Evolutionary conservation across 2,888 invertebrate species (phyloP).

Genomic region (Hololepta plana): DNA sequence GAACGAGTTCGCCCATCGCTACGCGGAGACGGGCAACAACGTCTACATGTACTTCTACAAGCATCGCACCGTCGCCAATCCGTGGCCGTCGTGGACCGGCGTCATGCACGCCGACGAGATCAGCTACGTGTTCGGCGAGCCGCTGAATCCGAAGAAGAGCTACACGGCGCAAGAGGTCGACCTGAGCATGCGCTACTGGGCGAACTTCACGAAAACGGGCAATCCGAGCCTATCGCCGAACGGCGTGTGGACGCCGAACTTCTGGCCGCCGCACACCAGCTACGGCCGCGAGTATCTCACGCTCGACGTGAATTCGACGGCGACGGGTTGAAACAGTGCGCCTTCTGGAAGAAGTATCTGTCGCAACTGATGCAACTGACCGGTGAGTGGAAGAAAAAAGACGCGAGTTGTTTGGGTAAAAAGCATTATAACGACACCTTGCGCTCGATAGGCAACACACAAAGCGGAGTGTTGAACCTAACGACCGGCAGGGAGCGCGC

Average conservation of each 20-base stretch:
- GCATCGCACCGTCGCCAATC: conserved; percentile 65
- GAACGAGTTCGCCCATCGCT: conserved; percentile 78
- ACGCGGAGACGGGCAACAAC: conserved; percentile 74
- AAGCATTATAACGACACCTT: too few relatives aligned
- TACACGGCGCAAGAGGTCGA: conserved; percentile 71
- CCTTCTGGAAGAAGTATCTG: conserved; percentile 88
- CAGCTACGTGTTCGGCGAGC: conserved; percentile 88
- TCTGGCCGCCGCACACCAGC: conserved; percentile 76
- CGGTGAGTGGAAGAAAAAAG: too few relatives aligned
- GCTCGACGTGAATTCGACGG: conserved; percentile 54
- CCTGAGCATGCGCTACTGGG: conserved; percentile 89
- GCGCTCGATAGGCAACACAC: too few relatives aligned
- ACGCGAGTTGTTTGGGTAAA: too few relatives aligned
- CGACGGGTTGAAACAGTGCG: conserved; percentile 74
- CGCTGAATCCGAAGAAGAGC: conserved; percentile 62
- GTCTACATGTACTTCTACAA: conserved; percentile 86
- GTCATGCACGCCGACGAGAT: conserved; percentile 94
- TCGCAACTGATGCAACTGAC: conserved; percentile 67
- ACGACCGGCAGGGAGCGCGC: too few relatives aligned
- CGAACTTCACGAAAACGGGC: conserved; percentile 87
- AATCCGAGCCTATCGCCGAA: conserved; percentile 55
- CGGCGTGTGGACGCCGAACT: conserved; percentile 52
- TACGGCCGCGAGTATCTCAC: conserved; percentile 66
- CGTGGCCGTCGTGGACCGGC: conserved; percentile 92
- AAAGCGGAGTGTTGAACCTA: too few relatives aligned